Base-by-base conservation (phyloP, 2,113 vertebrate species). In the Tachysurus fulvidraco region DNA sequence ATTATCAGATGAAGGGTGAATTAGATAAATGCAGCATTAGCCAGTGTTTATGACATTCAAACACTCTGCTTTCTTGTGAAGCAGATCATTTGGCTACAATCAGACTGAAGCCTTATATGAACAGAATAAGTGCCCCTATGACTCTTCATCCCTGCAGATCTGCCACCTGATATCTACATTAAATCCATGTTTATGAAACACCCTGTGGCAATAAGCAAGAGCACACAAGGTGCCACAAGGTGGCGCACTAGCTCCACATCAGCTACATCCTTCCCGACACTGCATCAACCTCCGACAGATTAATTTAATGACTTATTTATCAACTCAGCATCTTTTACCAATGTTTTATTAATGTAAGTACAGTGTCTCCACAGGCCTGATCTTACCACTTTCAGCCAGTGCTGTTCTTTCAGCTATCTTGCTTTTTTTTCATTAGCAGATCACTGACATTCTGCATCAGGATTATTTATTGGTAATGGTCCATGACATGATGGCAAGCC, bases 191-290 rank as follows among this genome's bases (percentile, higher is more conserved):
- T 65, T 21, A 21, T 65, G 16, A 36, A 19, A 55, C 30, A 10
- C 7, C 28, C 4, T 23, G 5, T 28, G 14, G 8, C 13, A 14
- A 36, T 54, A 9, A 10, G 44, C 8, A 46, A 55, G 21, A 64
- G 11, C 3, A 62, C 36, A 36, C 36, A 2, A 36, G 36, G 36
- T 36, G 10, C 92, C 94, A 93, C 91, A 83, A 28, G 93, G 88
- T 88, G 84, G 91, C 69, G 92, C 91, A 92, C 88, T 91, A 90
- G 90, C 90, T 94, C 94, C 89, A 93, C 84, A 81, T 73, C 17
- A 90, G 14, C 28, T 57, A 4, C 83, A 81, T 23, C 14, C 54
- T 54, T 30, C 65, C 4, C 17, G 30, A 62, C 46, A 16, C 55
- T 79, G 87, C 85, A 74, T 73, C 83, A 82, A 28, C 81, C n/a